These are phyloP conservation scores for Ruditapes philippinarum DNA, from an alignment of 1,140 invertebrate species.

Conservation along the genomic window DNA sequence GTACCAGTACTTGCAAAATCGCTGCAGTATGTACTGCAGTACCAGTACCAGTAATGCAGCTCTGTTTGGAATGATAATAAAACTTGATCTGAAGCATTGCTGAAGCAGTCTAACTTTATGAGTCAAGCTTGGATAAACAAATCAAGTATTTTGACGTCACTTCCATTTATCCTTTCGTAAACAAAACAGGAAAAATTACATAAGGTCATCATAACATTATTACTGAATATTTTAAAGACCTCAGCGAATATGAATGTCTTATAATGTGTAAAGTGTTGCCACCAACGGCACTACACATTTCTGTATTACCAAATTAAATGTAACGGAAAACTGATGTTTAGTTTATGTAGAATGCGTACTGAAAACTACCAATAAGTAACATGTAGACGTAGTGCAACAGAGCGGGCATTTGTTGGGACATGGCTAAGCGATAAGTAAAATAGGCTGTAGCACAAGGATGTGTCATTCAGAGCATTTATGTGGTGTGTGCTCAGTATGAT, in stretches of 20 bases:
- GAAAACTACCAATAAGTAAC: neutral
- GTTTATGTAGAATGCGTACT: neutral
- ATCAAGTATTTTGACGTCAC: too few relatives aligned
- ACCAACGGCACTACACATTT: neutral
- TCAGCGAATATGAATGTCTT: neutral
- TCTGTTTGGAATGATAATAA: too few relatives aligned
- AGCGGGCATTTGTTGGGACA: neutral
- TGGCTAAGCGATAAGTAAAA: neutral
- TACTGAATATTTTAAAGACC: neutral
- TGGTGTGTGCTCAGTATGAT: neutral
- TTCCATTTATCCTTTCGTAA: too few relatives aligned
- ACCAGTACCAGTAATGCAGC: too few relatives aligned
- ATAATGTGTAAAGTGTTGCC: neutral
- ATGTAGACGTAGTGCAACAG: neutral
- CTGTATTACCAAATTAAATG: neutral
- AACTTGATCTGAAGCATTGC: too few relatives aligned
- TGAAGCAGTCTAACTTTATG: too few relatives aligned
- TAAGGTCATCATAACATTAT: too few relatives aligned
- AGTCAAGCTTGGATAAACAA: too few relatives aligned
- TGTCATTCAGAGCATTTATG: neutral
- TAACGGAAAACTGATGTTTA: conserved; percentile 29
- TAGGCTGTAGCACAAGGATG: neutral
- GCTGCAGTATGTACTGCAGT: too few relatives aligned
- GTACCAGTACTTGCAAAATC: too few relatives aligned
- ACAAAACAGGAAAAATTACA: too few relatives aligned